phyloP scores from a whole-genome alignment of 2,113 vertebrate genomes.

The Copsychus sechellarum region DNA sequence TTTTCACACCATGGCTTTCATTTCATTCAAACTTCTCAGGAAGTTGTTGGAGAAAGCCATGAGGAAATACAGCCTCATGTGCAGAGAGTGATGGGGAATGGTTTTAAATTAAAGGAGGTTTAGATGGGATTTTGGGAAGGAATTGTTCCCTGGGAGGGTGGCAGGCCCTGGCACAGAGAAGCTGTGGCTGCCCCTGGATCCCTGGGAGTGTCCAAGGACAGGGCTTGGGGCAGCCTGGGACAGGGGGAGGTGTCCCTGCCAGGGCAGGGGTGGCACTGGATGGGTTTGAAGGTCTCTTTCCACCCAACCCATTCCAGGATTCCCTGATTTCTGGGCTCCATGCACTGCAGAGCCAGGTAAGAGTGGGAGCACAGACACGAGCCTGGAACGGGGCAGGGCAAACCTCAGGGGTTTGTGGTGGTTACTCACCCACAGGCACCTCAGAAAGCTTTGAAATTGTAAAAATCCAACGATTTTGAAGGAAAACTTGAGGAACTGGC shows the following conservation, averaged over 20 bases:
- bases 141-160: rapidly evolving
- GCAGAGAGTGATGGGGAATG: background rate
- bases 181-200: background rate
- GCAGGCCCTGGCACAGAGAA: rapidly evolving
- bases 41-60: background rate
- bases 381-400: background rate
- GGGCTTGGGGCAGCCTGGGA: background rate
- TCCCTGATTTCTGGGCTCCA: background rate
- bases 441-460: background rate
- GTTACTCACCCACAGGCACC: background rate
- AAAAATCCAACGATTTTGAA: background rate
- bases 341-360: background rate
- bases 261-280: background rate
- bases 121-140: background rate
- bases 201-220: background rate
- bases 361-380: background rate
- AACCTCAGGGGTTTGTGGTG: background rate
- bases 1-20: background rate
- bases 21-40: background rate
- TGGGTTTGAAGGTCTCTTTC: rapidly evolving
- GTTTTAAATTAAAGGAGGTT: background rate
- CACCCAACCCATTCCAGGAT: background rate
- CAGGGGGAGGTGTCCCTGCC: background rate
- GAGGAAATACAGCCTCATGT: background rate
- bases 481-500: background rate